Evolutionary conservation across 2,888 invertebrate genomes (phyloP).

Genomic region (Cerastis rubricosa): DNA sequence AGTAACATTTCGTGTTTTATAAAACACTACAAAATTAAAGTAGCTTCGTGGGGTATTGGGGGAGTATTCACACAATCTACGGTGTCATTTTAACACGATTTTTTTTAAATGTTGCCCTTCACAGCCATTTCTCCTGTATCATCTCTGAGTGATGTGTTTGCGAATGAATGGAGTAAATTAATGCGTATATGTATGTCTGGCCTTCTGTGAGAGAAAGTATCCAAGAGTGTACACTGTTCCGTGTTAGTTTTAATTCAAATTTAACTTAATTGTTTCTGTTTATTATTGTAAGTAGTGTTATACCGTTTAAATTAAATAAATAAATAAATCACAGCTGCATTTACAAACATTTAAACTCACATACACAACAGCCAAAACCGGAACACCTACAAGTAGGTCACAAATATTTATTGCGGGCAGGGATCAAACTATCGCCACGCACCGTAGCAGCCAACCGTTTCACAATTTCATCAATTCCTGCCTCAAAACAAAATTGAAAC

Average conservation of each 20-base stretch:
- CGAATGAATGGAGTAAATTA: too few species aligned
- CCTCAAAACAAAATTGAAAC: background rate
- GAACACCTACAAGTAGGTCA: background rate
- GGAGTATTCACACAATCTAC: too few species aligned
- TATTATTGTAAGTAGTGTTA: too few species aligned
- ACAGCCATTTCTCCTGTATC: fast-evolving
- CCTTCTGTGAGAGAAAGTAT: too few species aligned
- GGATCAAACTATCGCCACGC: background rate
- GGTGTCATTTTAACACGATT: background rate
- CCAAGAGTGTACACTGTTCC: too few species aligned
- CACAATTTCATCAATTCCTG: background rate
- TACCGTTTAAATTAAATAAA: too few species aligned
- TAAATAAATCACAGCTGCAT: background rate
- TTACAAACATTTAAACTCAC: background rate
- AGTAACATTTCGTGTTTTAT: constrained; percentile 56
- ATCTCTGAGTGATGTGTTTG: too few species aligned
- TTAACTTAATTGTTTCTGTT: too few species aligned
- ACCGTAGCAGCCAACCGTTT: background rate
- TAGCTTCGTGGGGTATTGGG: constrained; percentile 38
- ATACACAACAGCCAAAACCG: background rate
- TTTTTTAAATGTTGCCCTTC: background rate
- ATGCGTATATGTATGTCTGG: too few species aligned
- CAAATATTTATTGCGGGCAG: background rate
- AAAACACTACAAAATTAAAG: constrained; percentile 32
- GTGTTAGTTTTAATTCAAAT: too few species aligned